Base-by-base conservation (phyloP, 2,113 vertebrate species). In the Diphyllodes magnificus region DNA sequence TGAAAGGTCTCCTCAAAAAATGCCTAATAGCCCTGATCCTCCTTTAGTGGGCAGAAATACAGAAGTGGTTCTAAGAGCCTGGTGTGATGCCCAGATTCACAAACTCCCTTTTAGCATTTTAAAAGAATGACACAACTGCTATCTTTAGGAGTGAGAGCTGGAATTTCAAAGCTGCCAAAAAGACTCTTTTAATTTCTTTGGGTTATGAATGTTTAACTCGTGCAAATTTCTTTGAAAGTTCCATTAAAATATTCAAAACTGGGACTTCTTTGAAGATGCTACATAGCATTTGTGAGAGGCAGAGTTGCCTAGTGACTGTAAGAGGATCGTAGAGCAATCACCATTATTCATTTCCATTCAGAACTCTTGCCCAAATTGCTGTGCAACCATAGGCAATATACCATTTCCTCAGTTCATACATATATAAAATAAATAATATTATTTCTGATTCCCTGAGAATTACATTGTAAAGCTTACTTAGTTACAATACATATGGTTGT, bases 221-320 rank as follows among this genome's bases (percentile, higher is more conserved):
- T 54, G 73, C 50, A 90, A 90, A 90, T 85, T 87, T 72, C 59
- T 90, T 94, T 87, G 54, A 47, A 96, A 93, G 56, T 71, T 30
- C 47, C 61, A 68, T 81, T 90, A 81, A 39, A 85, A 82, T 59
- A 94, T 87, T 94, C 51, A 92, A 60, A 88, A 79, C 24, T 57
- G 19, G 50, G 24, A 59, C 65, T 91, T 79, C 20, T 82, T 87
- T 90, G 90, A 88, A 88, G 90, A 70, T 49, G 28, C 51, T 28
- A 24, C 54, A 18, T 15, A 27, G 37, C 30, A 49, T 22, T 73
- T 4, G 1, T 25, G 64, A 80, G 47, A 93, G 33, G 33, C 82
- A 80, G 75, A 79, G 25, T 13, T 72, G 60, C 37, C 53, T 37
- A 45, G 49, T 84, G 77, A 70, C 51, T 82, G 40, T 49, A 45